phyloP scores from a whole-genome alignment of 1,140 invertebrate species.

The Drosophila santomea region DNA sequence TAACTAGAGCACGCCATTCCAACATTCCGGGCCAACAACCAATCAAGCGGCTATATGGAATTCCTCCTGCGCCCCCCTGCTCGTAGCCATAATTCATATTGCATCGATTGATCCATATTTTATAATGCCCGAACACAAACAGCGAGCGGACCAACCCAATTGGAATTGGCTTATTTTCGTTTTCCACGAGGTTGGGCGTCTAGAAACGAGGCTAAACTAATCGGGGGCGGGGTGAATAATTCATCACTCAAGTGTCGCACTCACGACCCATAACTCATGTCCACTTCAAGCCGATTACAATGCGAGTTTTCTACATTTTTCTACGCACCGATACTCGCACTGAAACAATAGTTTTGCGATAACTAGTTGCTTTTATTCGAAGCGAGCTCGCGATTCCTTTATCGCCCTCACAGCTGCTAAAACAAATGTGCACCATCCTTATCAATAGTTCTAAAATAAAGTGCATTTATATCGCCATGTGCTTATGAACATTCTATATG shows the following conservation, averaged over 20 bases:
- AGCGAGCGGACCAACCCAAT: constrained; percentile 26
- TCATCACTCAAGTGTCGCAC: constrained; percentile 48
- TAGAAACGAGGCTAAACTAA: constrained; percentile 18
- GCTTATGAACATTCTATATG: background rate
- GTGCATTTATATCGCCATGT: background rate
- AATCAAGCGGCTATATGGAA: constrained; percentile 12
- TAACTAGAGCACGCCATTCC: constrained; percentile 50
- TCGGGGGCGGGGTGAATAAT: constrained; percentile 32
- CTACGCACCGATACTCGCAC: background rate
- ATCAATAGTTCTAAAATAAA: constrained; percentile 13
- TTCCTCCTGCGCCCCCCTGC: background rate
- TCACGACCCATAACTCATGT: constrained; percentile 30
- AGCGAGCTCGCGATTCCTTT: constrained; percentile 19
- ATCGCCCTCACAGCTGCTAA: constrained; percentile 22
- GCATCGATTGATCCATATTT: constrained; percentile 71
- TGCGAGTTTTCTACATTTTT: constrained; percentile 25
- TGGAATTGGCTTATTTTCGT: constrained; percentile 64
- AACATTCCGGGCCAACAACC: constrained; percentile 17
- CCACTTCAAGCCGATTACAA: constrained; percentile 7
- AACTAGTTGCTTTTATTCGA: background rate
- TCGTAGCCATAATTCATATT: constrained; percentile 47
- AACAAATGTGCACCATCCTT: constrained; percentile 4
- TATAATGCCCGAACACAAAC: constrained; percentile 42
- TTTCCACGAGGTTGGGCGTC: constrained; percentile 19
- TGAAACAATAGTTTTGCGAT: constrained; percentile 1